phyloP scores from a whole-genome alignment of 2,888 invertebrate genomes.

The Strigamia transsilvanica region DNA sequence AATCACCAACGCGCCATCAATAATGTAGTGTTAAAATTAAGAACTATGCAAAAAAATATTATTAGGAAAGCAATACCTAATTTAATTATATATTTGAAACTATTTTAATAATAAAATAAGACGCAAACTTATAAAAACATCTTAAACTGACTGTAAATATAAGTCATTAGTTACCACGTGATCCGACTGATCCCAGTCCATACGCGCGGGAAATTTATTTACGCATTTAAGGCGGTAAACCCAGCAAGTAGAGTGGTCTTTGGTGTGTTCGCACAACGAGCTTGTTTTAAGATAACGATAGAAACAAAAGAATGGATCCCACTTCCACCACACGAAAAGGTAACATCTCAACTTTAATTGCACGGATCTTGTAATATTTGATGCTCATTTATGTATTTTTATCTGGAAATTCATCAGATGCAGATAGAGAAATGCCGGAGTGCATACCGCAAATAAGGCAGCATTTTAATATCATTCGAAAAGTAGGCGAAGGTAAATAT shows the following conservation, averaged over 20 bases:
- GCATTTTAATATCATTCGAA: conserved; percentile 21
- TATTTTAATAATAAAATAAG: too few species aligned
- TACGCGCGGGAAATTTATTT: not conserved
- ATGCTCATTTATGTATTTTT: not conserved
- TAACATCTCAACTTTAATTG: not conserved
- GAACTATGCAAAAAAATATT: too few species aligned
- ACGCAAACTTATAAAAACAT: too few species aligned
- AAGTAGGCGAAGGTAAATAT: conserved; percentile 35
- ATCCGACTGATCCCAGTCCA: not conserved
- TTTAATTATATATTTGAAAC: too few species aligned
- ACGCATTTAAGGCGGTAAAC: not conserved
- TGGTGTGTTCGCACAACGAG: not conserved
- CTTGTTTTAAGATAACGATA: not conserved
- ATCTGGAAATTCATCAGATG: not conserved
- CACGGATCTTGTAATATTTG: not conserved
- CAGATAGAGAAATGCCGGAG: not conserved
- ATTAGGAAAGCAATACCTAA: too few species aligned
- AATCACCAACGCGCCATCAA: too few species aligned
- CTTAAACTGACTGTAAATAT: too few species aligned
- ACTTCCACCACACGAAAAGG: not conserved
- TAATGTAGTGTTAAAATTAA: too few species aligned
- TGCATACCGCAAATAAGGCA: conserved; percentile 4
- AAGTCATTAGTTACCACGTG: not conserved
- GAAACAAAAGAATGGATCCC: not conserved
- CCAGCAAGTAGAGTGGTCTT: not conserved